Evolutionary conservation across 2,113 vertebrate species (phyloP), one percentile per base, ranked within the genome.

Genomic region (Solea senegalensis): DNA sequence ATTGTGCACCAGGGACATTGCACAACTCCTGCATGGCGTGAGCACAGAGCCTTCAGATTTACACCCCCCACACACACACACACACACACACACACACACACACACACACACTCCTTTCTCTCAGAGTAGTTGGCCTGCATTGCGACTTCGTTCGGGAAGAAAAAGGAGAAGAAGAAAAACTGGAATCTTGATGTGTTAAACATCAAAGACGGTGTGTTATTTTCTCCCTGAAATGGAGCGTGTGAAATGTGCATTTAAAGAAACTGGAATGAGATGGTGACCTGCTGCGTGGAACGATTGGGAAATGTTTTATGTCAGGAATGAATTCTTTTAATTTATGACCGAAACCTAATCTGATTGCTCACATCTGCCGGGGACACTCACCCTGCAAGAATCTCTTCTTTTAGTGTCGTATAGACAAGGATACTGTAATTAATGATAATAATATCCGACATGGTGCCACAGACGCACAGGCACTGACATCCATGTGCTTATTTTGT

Each of bases 261-360:
- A 28, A 86, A 57, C 49, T 26, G 56, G 59, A 72, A 77, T 60
- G 55, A 70, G 69, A 45, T 9, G 48, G 26, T n/a, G 12, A 1
- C 59, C 55, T 1, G 49, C 69, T 69, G 69, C n/a, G 72, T 11
- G 12, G 13, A 34, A 65, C 10, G 3, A 10, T 65, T 15, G 34
- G 59, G 43, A 62, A 64, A 74, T n/a, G 51, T 52, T 88, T 73
- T 64, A 79, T 65, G 56, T 71, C 58, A 54, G 43, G 71, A 71
- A 73, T 65, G 57, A 9, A 51, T 56, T 69, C 56, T 69, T 89
- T 80, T 78, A 70, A 82, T 84, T 76, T 34, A 74, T 14, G 56
- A 54, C 16, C 54, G 13, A 39, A 21, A 65, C 50, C 55, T 48
- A 53, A 65, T 70, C 13, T 46, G 12, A 58, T 69, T 1, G 8